These are phyloP conservation scores for Bursaphelenchus okinawaensis DNA, from an alignment of 2,888 invertebrate species.

Conservation along the genomic window DNA sequence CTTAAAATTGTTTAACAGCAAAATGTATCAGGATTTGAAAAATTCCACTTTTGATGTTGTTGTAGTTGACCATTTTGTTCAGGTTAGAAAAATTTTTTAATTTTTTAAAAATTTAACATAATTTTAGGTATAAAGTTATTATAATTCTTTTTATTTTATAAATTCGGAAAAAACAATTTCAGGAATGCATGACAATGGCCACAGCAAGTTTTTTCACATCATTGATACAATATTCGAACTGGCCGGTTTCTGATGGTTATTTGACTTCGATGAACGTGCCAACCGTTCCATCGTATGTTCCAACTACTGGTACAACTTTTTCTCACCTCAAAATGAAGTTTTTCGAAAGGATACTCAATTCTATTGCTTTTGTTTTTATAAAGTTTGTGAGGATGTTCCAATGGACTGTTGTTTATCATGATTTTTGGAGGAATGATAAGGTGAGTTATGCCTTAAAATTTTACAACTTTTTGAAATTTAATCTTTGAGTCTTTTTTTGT, in stretches of 20 bases:
- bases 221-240: constrained; percentile 49
- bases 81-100: constrained; percentile 33
- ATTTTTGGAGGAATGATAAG: too few relatives aligned
- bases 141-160: too few relatives aligned
- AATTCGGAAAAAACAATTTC: neutral
- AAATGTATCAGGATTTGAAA: constrained; percentile 31
- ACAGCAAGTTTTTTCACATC: constrained; percentile 43
- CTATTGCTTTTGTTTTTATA: constrained; percentile 39
- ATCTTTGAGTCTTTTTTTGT: too few relatives aligned
- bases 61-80: constrained; percentile 50
- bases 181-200: constrained; percentile 49
- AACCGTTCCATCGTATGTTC: constrained; percentile 36
- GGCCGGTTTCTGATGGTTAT: constrained; percentile 52
- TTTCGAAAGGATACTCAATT: constrained; percentile 35
- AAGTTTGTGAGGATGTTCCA: constrained; percentile 37
- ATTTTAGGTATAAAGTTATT: too few relatives aligned
- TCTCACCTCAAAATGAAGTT: constrained; percentile 38
- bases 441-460: too few relatives aligned
- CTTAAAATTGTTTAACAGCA: constrained; percentile 33
- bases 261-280: constrained; percentile 45
- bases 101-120: too few relatives aligned
- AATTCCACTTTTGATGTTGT: constrained; percentile 33
- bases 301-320: constrained; percentile 45
- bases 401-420: constrained; percentile 17
- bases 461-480: too few relatives aligned